Base-by-base conservation (phyloP, 2,113 vertebrate species). In the Sciurus niger region DNA sequence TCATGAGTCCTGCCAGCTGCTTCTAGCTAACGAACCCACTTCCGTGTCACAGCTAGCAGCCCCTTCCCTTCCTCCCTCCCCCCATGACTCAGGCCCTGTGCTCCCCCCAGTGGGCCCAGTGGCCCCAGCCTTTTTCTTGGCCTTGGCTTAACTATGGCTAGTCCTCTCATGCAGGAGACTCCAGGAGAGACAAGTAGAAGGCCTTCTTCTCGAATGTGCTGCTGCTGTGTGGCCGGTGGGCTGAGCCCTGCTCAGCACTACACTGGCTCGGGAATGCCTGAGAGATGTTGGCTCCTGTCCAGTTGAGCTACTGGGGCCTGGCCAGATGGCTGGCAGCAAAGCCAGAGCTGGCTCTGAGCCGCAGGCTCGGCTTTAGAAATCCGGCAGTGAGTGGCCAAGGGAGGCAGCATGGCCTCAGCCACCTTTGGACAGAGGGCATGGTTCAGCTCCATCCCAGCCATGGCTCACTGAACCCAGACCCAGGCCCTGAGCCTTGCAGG, bases 251-350 rank as follows among this genome's bases (percentile, higher is more conserved):
- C 43, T 84, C 84, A 68, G 60, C 18, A 46, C 18, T 76, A 58
- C 46, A 55, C 46, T 4, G 32, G 73, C 77, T 95, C 74, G 85
- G 90, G 73, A 70, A 43, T 46, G 48, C 85, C 68, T 90, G 88
- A 43, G 34, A 95, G 82, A 77, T 67, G 74, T 68, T 95, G 96
- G 89, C 55, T 79, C 11, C 25, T 0, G 7, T 65, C 86, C 96
- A 91, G 89, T 24, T 32, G 63, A 91, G 43, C 89, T 89, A 55
- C 89, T 87, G 79, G 92, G 87, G 46, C 80, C 72, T 84, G 74
- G 89, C 84, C 94, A 96, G 84, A 88, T 90, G 85, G 96, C 87
- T 70, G 88, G 85, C 4, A 34, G 80, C 79, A 87, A 65, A 93
- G 76, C 72, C 3, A 9, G 90, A 55, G 17, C 88, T 94, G 80